phyloP scores from a whole-genome alignment of 2,888 invertebrate genomes.

The Heliconius cydno region DNA sequence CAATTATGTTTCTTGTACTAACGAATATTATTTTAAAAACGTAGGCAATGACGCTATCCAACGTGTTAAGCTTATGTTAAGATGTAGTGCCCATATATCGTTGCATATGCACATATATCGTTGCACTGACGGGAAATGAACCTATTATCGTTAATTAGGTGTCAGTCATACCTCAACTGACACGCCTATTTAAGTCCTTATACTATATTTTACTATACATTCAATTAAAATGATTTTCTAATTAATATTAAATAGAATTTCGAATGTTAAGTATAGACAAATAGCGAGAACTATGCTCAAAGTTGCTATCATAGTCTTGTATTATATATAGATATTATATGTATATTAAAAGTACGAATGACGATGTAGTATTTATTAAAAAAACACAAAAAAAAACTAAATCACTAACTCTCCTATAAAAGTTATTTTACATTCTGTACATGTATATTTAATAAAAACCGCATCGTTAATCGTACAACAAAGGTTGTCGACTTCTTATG shows the following conservation, averaged over 20 bases:
- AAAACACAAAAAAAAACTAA: background rate
- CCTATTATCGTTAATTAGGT: background rate
- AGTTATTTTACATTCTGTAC: background rate
- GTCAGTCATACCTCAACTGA: background rate
- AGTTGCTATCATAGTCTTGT: conserved; percentile 50
- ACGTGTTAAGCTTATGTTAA: background rate
- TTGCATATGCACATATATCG: background rate
- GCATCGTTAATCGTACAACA: conserved; percentile 46
- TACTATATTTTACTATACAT: conserved; percentile 21
- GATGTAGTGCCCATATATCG: conserved; percentile 1
- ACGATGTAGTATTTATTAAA: conserved; percentile 40
- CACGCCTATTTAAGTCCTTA: background rate
- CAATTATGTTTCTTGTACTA: background rate
- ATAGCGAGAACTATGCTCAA: conserved; percentile 67
- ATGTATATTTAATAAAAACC: conserved; percentile 2
- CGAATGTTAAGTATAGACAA: conserved; percentile 33
- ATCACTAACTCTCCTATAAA: background rate
- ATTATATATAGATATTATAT: conserved; percentile 46
- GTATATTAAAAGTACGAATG: conserved; percentile 44
- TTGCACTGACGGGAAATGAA: background rate
- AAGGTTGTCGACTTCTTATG: conserved; percentile 79
- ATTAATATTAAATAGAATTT: conserved; percentile 46
- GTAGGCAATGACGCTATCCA: background rate
- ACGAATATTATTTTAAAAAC: background rate
- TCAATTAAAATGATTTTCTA: conserved; percentile 6